Evolutionary conservation across 2,888 invertebrate species (phyloP), one percentile per base, ranked within the genome.

Genomic region (Drosophila helvetica): DNA sequence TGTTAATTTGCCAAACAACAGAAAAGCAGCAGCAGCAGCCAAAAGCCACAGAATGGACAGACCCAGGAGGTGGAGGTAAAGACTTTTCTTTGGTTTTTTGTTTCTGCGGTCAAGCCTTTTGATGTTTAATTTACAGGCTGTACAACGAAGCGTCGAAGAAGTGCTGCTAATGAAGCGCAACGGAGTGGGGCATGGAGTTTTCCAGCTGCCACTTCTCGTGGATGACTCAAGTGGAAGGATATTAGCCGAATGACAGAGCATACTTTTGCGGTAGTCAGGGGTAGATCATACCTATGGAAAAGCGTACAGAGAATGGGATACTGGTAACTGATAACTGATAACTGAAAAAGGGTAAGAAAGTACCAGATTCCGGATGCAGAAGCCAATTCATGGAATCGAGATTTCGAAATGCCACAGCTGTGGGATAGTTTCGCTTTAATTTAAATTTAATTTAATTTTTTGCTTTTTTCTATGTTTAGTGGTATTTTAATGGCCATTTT

Each of bases 1-100:
- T 71, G 73, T 69, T 82, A 80, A 81, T 82, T 82, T 80, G 79
- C 63, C 64, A 71, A 75, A 68, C 67, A 80, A 58, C 64, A 38
- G 38, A 38, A 15, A 15, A 38, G 38, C 38, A 33, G 33, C 27
- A 27, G 8, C 25, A 15, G 10, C 59, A 52, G 42, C 22, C 58
- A 56, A 56, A 54, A 54, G 52, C 59, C 59, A 33, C 66, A 63
- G 50, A 54, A 19, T 25, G n/a, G 33, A 45, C 25, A 53, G 47
- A 45, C 2, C 27, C 7, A 70, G 22, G 22, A 22, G 2, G 22
- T 22, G 22, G 22, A 22, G 22, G 22, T 5, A 12, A 1, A 38
- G 15, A 52, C 38, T 38, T 38, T 38, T 50, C 33, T 50, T 27
- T 22, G 19, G 22, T 47, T 8, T 15, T 10, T 17, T 19, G 17